Base-by-base conservation (phyloP, 2,113 vertebrate genomes). In the Xenopus laevis region DNA sequence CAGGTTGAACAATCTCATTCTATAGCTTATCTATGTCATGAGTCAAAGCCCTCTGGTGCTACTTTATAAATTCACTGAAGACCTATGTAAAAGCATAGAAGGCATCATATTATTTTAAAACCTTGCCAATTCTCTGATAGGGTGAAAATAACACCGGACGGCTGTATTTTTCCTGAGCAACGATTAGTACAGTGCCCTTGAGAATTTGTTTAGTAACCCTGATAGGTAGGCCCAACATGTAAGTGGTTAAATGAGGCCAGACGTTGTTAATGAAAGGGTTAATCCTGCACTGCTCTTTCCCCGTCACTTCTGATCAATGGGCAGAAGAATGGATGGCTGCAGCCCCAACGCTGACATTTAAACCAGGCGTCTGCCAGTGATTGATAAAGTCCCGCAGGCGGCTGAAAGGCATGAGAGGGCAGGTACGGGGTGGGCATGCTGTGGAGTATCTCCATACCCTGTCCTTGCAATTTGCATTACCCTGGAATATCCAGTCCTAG, bases 311-410 rank as follows among this genome's bases (percentile, higher is more conserved):
- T 75, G 73, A 75, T 68, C 58, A 75, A 68, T 75, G 59, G 65
- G 57, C 65, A 68, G 73, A 68, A 68, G 65, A 75, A 75, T 75
- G 73, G 73, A 75, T 75, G 73, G 73, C 73, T 75, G 73, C 65
- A 44, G 73, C 65, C 73, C 65, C 65, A 45, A 65, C 65, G 59
- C 73, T 75, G 73, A 75, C 73, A 75, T 75, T 75, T 75, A 68
- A 75, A 68, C 73, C 65, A 68, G 65, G 73, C 73, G 65, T 68
- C 73, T 75, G 73, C 65, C 58, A 58, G 73, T 75, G 73, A 75
- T 75, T 75, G 73, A 75, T 75, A 75, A 75, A 75, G 73, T 75
- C 73, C 73, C 73, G 18, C 65, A 75, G 73, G 73, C 58, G 73
- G 65, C 73, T 58, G 59, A 61, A 57, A 68, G 58, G 58, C 27